Base-by-base conservation (phyloP, 1,140 invertebrate genomes). In the Drosophila funebris region DNA sequence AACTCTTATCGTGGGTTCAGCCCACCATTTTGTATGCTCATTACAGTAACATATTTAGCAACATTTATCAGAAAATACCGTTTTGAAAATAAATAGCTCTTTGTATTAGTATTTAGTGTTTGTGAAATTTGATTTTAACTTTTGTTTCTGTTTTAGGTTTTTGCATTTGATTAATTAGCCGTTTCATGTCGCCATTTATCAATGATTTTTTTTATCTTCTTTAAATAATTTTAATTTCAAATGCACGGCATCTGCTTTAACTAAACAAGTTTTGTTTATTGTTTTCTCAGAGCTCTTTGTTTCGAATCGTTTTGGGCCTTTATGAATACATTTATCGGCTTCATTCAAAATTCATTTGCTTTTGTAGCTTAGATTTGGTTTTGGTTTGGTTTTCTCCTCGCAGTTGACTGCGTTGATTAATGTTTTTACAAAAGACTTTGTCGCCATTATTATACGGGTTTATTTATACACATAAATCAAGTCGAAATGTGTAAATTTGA, bases 111-210 rank as follows among this genome's bases (percentile, higher is more conserved):
- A 16, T 37, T 43, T 53, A 62, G 48, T 76, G 37, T 73, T 63
- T 64, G 76, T 79, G 53, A 79, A 75, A 66, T 54, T 78, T 71
- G 11, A n/a, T 58, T 39, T 64, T 7, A 3, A 27, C 11, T 80
- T 56, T 57, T 71, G 41, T 67, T 76, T 63, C 29, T 76, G 73
- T 56, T 53, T 57, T 52, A n/a, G 27, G 39, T 54, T 66, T 76
- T 77, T 85, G 81, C 74, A 85, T 85, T 88, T 85, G 81, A 85
- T 85, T 85, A 85, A 85, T 85, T 85, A 85, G 70, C 74, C 73
- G 71, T 31, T 82, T 75, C 70, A 41, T 87, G 70, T 87, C 57
- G 77, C 70, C 81, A 87, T 85, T 76, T 78, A 85, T 87, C 78
- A 85, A 68, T 70, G 66, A 69, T 69, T 82, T 76, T 78, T n/a